Evolutionary conservation across 2,113 vertebrate species (phyloP).

Genomic region (Serinus canaria): DNA sequence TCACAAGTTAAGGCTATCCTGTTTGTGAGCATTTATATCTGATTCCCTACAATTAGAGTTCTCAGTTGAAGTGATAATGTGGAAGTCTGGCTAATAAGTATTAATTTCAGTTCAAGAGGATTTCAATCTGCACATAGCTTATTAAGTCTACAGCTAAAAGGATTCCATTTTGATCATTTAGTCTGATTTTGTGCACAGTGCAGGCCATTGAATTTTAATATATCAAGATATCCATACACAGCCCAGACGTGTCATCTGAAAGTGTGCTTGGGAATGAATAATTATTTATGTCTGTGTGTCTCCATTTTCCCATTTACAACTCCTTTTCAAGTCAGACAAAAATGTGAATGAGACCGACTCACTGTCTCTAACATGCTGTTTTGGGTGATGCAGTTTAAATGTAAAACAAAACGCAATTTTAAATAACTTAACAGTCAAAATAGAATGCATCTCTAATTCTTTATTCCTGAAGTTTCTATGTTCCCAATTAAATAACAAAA

Average conservation of each 20-base stretch:
- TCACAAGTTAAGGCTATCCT: neutral
- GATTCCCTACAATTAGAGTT: neutral
- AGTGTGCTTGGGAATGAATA: neutral
- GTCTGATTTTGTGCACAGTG: neutral
- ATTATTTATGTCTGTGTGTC: neutral
- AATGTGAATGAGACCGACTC: neutral
- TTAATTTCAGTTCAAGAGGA: slow-evolving; percentile 21
- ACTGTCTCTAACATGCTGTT: neutral
- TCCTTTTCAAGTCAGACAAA: neutral
- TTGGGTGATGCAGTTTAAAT: neutral
- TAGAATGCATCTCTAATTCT: neutral
- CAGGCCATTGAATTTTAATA: neutral
- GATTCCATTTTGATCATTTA: neutral
- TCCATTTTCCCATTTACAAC: neutral
- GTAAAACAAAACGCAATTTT: neutral
- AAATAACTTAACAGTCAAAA: neutral
- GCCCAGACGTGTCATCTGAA: neutral
- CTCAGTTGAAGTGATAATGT: neutral
- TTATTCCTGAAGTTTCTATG: neutral
- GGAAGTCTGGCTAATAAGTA: neutral
- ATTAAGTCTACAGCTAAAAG: neutral
- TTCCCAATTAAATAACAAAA: neutral
- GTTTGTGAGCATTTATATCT: neutral
- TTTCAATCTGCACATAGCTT: neutral
- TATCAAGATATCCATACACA: neutral